Evolutionary conservation across 2,888 invertebrate genomes (phyloP), one percentile per base, ranked within the genome.

Genomic region (Euclidia mi): DNA sequence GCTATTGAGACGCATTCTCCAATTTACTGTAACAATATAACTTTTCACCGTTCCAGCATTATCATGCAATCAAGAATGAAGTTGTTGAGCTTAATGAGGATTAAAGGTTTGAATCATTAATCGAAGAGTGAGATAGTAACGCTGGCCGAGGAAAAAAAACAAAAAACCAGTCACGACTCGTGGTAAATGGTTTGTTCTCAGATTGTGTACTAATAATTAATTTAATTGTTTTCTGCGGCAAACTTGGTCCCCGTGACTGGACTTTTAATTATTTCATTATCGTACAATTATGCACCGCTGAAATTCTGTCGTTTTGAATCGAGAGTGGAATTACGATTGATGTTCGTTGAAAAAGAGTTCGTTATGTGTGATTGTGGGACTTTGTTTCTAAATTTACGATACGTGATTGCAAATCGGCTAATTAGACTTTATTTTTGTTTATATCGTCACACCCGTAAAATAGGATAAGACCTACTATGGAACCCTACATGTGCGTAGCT

Each of bases 51-150:
- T 46, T 11, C 38, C 20, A 45, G 25, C 20, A 15, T 17, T n/a
- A 40, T 17, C 12, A 28, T 29, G 38, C 29, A 34, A 31, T 47
- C 38, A 31, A 31, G 38, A 34, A 34, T 41, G 31, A 49, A 34
- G 34, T 32, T 32, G 40, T 40, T 40, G 31, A 70, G 38, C 60
- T 52, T 69, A 70, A 70, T 51, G 46, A 48, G 50, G 51, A 60
- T 69, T 47, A 64, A 69, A 41, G 44, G 40, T 53, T 53, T 60
- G 61, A 71, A 74, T 64, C 53, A 73, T 73, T 69, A 68, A 70
- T 56, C 52, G 52, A 15, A 28, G 51, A 69, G 56, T 65, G 45
- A 60, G 71, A 56, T 38, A 49, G 41, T 11, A 31, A 38, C 2
- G 38, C 12, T 12, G 9, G 3, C 15, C 11, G 25, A 68, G 49